Conservation (phyloP, 2,797 vertebrate species). For the Sebastes diploproa region DNA sequence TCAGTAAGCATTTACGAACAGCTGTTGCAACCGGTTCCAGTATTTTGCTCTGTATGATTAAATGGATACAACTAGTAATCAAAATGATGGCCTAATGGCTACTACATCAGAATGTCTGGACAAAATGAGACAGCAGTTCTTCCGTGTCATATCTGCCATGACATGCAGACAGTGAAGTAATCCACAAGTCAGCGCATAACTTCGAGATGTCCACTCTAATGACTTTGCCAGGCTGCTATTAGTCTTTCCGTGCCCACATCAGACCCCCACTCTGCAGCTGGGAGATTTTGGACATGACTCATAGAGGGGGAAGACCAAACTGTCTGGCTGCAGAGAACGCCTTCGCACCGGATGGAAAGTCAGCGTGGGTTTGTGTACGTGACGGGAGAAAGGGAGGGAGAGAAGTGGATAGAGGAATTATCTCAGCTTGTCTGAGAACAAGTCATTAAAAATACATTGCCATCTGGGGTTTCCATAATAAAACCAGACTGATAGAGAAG, state of each 20-base stretch:
- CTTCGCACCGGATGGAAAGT: constrained; percentile 63
- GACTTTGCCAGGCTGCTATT: constrained; percentile 47
- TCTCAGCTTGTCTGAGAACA: constrained; percentile 28
- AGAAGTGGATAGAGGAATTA: constrained; percentile 23
- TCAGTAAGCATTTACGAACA: neutral
- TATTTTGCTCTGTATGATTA: neutral
- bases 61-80: neutral
- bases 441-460: constrained; percentile 7
- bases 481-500: constrained; percentile 17
- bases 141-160: constrained; percentile 18
- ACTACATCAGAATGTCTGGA: neutral
- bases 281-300: constrained; percentile 54
- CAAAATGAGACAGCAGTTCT: neutral
- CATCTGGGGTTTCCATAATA: constrained; percentile 17
- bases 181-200: constrained; percentile 6
- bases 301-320: constrained; percentile 52
- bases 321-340: constrained; percentile 48
- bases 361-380: constrained; percentile 44
- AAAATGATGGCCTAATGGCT: neutral
- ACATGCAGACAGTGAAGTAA: constrained; percentile 16
- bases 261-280: constrained; percentile 32
- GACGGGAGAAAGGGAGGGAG: constrained; percentile 20
- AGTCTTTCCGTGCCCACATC: constrained; percentile 32
- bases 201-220: constrained; percentile 26
- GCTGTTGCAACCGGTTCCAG: neutral